phyloP scores from a whole-genome alignment of 2,888 invertebrate species.

The Pecten maximus region DNA sequence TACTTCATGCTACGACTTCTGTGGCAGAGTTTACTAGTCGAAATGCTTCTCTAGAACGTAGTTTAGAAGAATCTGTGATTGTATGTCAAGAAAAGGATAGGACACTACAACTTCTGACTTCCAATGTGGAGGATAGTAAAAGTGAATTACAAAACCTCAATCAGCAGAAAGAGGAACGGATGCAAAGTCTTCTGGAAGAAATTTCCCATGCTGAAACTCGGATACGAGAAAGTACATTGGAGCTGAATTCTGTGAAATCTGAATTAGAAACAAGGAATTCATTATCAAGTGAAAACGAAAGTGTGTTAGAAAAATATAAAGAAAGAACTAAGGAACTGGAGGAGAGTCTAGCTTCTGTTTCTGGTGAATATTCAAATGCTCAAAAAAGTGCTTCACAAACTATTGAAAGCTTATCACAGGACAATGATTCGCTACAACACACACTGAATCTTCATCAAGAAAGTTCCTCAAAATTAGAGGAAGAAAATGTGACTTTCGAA shows the following conservation, averaged over 20 bases:
- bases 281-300: neutral
- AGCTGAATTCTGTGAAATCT: neutral
- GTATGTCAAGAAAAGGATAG: conserved; percentile 50
- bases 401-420: neutral
- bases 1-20: conserved; percentile 41
- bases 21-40: conserved; percentile 45
- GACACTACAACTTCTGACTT: conserved; percentile 47
- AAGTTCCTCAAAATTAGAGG: conserved; percentile 7
- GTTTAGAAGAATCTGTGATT: conserved; percentile 44
- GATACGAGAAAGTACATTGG: neutral
- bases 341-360: neutral
- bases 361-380: neutral
- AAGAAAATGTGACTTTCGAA: neutral
- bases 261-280: neutral
- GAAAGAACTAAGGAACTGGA: conserved; percentile 7
- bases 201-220: neutral
- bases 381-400: conserved; percentile 30
- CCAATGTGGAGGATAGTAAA: conserved; percentile 50
- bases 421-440: neutral
- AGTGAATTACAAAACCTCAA: conserved; percentile 51
- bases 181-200: conserved; percentile 46
- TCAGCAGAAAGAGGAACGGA: conserved; percentile 53
- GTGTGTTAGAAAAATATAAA: neutral
- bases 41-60: conserved; percentile 44
- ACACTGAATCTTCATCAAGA: neutral